Base-by-base conservation (phyloP, 2,113 vertebrate species). In the Paratilapia polleni region DNA sequence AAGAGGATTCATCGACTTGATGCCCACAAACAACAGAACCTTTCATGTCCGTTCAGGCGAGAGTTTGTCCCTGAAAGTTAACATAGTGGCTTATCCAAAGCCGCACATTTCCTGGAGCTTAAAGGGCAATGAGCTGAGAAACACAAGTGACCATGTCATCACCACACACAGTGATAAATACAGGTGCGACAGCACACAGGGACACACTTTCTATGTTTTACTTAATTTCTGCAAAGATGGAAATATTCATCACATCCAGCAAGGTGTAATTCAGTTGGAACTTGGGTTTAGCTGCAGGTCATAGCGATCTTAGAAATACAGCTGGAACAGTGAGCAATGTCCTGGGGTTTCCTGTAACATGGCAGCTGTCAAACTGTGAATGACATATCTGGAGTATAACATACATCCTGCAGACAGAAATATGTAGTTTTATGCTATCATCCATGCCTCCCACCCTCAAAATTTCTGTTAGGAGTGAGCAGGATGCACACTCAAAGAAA, bases 131-230 rank as follows among this genome's bases (percentile, higher is more conserved):
- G 95, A 95, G 12, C 92, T 98, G 28, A 93, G 91, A 47, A 99
- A 98, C 91, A 98, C 97, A 4, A 97, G 96, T 0, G 97, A 98
- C 41, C 97, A 98, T 63, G 95, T 96, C 64, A 97, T 98, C 91
- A 97, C 94, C 91, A 95, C 96, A 2, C 90, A 96, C 93, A 91
- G 95, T 85, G 52, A 92, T 26, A 85, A 95, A 88, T 92, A 93
- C 78, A 93, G 81, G 92, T 93, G 80, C 15, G 68, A 36, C 17
- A 3, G 5, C 60, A 36, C 74, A n/a, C 28, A 56, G 59, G 6
- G 57, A 43, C 47, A 58, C 26, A 10, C 57, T 11, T 15, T 6
- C 5, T 28, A 24, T 24, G 28, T 38, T 41, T 8, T 17, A 20
- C 36, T 9, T 8, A 1, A 14, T 24, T 54, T 43, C 20, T 73